Percentiles rank a stretch among this genome's conserved stretches.
Conservation (phyloP, 2,113 vertebrate genomes). For the Onychorhynchus coronatus region DNA sequence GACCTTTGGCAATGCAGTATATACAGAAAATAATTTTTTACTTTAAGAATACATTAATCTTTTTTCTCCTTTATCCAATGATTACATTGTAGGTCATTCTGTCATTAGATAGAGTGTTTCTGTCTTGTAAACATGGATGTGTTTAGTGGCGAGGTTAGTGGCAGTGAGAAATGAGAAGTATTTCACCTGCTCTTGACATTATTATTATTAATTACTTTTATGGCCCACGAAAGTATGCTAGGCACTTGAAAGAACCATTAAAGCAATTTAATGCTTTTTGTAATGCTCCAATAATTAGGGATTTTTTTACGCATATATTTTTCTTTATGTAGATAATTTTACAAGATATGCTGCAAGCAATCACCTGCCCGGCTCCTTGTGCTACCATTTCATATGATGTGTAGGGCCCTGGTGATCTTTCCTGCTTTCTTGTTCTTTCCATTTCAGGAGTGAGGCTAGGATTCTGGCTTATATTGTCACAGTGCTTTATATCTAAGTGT, state of each 20-base stretch:
- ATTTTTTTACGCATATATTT: not conserved
- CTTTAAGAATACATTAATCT: not conserved
- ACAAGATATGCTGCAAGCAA: not conserved
- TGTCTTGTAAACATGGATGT: not conserved
- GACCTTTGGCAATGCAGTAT: not conserved
- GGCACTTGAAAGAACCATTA: not conserved
- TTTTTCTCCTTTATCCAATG: not conserved
- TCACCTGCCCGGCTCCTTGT: not conserved
- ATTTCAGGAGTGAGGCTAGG: not conserved
- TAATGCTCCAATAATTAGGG: not conserved
- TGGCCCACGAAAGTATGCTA: not conserved
- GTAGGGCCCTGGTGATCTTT: not conserved
- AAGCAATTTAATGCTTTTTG: not conserved
- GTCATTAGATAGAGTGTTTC: not conserved
- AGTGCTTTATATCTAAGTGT: not conserved
- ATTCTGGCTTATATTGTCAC: not conserved
- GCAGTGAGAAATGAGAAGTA: not conserved
- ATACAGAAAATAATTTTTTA: not conserved
- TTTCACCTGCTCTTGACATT: not conserved
- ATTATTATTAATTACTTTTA: constrained; percentile 16
- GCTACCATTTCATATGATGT: not conserved
- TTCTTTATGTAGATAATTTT: not conserved
- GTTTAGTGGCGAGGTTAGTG: not conserved
- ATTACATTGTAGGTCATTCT: not conserved
- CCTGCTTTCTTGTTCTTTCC: not conserved